phyloP scores from a whole-genome alignment of 2,888 invertebrate species.

The Scaptomyza flava region DNA sequence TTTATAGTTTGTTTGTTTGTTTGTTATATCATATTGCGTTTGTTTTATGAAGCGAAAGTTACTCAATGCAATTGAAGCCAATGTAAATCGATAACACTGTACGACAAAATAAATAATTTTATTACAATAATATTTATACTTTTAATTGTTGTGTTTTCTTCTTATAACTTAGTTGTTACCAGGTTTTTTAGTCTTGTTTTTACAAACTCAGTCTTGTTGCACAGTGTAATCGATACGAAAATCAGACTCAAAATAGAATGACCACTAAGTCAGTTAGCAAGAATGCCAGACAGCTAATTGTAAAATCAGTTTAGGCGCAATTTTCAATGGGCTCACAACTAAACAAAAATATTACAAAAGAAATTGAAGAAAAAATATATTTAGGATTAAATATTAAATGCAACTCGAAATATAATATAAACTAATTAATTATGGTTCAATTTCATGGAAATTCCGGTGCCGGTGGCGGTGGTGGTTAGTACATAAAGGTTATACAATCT shows the following conservation, averaged over 20 bases:
- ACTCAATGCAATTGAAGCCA: conserved; percentile 74
- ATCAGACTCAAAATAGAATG: conserved; percentile 79
- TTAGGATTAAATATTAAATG: conserved; percentile 20
- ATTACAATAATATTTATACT: neutral
- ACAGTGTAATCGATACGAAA: conserved; percentile 78
- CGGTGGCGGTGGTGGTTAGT: conserved; percentile 59
- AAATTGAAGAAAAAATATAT: conserved; percentile 1
- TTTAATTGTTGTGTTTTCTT: neutral
- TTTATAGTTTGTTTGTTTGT: conserved; percentile 22
- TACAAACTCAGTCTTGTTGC: conserved; percentile 11
- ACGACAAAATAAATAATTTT: conserved; percentile 23
- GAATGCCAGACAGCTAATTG: conserved; percentile 75
- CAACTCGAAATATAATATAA: conserved; percentile 6
- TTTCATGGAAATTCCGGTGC: conserved; percentile 61
- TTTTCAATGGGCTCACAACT: conserved; percentile 72
- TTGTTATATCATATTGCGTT: conserved; percentile 39
- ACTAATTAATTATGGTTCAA: conserved; percentile 60
- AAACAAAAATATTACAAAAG: conserved; percentile 42
- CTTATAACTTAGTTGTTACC: too few relatives aligned
- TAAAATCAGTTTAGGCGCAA: conserved; percentile 80
- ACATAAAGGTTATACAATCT: neutral
- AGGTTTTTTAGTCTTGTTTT: too few relatives aligned
- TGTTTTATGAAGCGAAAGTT: conserved; percentile 58
- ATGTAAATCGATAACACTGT: conserved; percentile 65
- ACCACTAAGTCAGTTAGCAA: conserved; percentile 81